Evolutionary conservation across 2,113 vertebrate genomes (phyloP).

Genomic region (Semicossyphus pulcher): DNA sequence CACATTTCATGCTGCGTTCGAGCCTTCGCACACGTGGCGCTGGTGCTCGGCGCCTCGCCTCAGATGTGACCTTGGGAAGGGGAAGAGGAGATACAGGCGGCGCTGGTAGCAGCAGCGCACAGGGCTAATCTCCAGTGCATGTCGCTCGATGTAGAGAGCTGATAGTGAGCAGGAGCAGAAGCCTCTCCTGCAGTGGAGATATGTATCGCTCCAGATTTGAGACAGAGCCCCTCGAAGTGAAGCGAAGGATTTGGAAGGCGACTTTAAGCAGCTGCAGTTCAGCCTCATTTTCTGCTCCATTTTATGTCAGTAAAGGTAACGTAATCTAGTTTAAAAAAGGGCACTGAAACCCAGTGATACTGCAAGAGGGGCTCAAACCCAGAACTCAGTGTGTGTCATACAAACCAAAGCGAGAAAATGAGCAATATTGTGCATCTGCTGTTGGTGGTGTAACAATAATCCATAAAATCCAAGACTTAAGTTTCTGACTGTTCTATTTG

Average conservation of each 20-base stretch:
- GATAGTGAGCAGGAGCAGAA: conserved; percentile 61
- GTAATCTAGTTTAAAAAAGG: not conserved
- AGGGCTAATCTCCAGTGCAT: conserved; percentile 70
- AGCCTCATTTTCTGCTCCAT: conserved; percentile 40
- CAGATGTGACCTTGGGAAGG: conserved; percentile 76
- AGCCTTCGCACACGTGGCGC: conserved; percentile 1
- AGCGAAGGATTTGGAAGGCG: conserved; percentile 51
- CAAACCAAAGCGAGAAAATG: no score
- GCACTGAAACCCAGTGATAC: not conserved
- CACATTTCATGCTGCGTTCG: conserved; percentile 50
- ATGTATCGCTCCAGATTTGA: conserved; percentile 67
- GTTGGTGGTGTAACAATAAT: no score
- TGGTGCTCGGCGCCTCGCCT: not conserved
- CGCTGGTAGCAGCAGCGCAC: conserved; percentile 34
- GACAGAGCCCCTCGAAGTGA: conserved; percentile 52
- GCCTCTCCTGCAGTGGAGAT: conserved; percentile 59
- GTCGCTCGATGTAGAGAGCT: conserved; percentile 60
- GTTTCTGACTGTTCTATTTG: no score
- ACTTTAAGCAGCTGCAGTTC: conserved; percentile 38
- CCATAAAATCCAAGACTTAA: no score
- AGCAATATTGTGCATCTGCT: no score
- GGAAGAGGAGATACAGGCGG: conserved; percentile 48
- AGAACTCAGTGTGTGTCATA: no score
- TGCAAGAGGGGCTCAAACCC: not conserved
- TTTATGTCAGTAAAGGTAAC: conserved; percentile 33